Percentiles rank a stretch among this genome's conserved stretches.
Conservation (phyloP, 2,888 invertebrate genomes). For the Tineola bisselliella region DNA sequence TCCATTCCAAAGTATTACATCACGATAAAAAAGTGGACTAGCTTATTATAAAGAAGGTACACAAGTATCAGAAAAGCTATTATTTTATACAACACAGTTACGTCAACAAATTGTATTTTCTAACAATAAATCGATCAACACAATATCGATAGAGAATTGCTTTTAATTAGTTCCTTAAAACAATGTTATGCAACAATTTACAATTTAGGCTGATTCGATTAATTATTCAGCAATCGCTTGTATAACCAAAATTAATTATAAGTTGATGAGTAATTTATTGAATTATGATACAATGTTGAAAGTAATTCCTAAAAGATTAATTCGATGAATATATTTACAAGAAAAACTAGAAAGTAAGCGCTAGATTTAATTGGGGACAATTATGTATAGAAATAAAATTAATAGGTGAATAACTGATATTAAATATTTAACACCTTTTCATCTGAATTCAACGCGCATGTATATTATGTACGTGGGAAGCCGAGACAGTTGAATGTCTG, state of each 20-base stretch:
- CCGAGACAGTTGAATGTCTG: constrained; percentile 14
- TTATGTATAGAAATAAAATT: no score
- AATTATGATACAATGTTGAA: neutral
- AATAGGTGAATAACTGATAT: no score
- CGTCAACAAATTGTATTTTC: constrained; percentile 11
- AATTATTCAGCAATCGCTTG: neutral
- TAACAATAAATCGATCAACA: constrained; percentile 8
- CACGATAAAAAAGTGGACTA: neutral
- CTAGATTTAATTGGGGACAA: no score
- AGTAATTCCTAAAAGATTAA: neutral
- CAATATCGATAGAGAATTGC: neutral
- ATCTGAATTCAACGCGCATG: neutral
- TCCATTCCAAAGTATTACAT: neutral
- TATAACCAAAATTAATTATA: neutral
- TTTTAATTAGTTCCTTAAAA: constrained; percentile 1
- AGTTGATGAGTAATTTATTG: neutral
- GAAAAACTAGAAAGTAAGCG: no score
- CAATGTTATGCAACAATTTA: neutral
- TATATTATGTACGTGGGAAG: constrained; percentile 17
- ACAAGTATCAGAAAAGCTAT: neutral
- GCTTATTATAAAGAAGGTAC: constrained; percentile 5
- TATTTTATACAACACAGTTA: neutral
- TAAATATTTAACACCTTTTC: neutral
- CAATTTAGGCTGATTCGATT: constrained; percentile 2
- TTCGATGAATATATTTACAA: no score